A percentile compares a stretch with the other conserved stretches of the same genome.
phyloP scores from a whole-genome alignment of 2,113 vertebrate species.

The Dicentrarchus labrax region DNA sequence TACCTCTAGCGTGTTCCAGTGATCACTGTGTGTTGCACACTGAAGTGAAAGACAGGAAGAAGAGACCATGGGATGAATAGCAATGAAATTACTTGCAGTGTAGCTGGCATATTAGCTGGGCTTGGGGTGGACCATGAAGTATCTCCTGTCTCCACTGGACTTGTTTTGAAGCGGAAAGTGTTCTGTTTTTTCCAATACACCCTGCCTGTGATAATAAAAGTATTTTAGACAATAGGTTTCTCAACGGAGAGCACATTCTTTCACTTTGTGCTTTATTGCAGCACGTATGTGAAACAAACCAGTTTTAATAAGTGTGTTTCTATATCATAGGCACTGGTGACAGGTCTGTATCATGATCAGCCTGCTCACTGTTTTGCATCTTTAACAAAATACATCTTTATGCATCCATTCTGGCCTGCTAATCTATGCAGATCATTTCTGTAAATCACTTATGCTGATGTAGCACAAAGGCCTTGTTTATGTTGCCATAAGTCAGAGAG shows the following conservation, averaged over 20 bases:
- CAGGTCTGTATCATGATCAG: background rate
- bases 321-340: background rate
- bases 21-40: slow-evolving; percentile 52
- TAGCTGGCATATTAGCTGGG: slow-evolving; percentile 31
- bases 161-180: background rate
- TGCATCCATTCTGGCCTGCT: slow-evolving; percentile 7
- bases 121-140: slow-evolving; percentile 14
- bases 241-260: background rate
- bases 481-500: slow-evolving; percentile 61
- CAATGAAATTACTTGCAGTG: slow-evolving; percentile 57
- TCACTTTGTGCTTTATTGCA: slow-evolving; percentile 1
- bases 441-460: slow-evolving; percentile 42
- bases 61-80: slow-evolving; percentile 47
- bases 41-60: slow-evolving; percentile 55
- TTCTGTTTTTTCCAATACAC: background rate
- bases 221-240: background rate
- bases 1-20: slow-evolving; percentile 46
- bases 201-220: background rate
- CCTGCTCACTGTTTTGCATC: background rate
- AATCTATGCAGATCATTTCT: slow-evolving; percentile 42
- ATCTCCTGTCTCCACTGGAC: slow-evolving; percentile 8
- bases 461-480: slow-evolving; percentile 39
- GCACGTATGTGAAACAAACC: background rate
- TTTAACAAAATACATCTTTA: background rate
- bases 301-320: background rate